A percentile compares a stretch with the other conserved stretches of the same genome.
Evolutionary conservation across 2,888 invertebrate species (phyloP).

Genomic region (Aporophyla nigra): DNA sequence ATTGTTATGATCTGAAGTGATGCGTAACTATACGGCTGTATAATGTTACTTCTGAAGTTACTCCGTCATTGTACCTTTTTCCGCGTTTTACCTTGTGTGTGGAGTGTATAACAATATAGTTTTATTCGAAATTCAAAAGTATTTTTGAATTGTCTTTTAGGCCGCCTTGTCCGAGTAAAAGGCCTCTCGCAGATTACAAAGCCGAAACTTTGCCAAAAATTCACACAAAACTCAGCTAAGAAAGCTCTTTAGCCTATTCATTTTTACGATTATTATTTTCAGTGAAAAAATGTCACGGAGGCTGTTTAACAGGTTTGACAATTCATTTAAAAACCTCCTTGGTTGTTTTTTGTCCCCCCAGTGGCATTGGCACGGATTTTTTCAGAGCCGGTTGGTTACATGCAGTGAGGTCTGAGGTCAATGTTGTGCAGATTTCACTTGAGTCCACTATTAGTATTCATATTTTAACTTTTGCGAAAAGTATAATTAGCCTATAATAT

Average conservation of each 20-base stretch:
- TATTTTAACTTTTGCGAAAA: conserved; percentile 18
- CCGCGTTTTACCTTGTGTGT: no score
- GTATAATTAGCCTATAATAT: no score
- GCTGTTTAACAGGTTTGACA: conserved; percentile 47
- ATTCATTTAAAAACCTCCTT: conserved; percentile 38
- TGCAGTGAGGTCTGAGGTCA: conserved; percentile 75
- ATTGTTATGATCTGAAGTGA: conserved; percentile 11
- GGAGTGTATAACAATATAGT: no score
- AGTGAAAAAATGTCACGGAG: conserved; percentile 22
- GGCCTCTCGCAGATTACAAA: not conserved
- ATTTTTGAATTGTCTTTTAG: not conserved
- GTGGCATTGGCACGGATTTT: conserved; percentile 79
- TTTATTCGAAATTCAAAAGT: not conserved
- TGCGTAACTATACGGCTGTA: not conserved
- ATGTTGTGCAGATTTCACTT: conserved; percentile 71
- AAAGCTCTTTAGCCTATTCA: not conserved
- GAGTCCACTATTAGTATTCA: conserved; percentile 9
- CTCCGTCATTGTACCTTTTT: not conserved
- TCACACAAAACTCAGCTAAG: not conserved
- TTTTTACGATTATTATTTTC: conserved; percentile 11
- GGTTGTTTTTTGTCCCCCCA: conserved; percentile 56
- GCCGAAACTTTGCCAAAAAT: not conserved
- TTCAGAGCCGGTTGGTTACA: conserved; percentile 72
- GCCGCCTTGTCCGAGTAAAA: no score
- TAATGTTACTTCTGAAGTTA: conserved; percentile 5